phyloP scores from a whole-genome alignment of 2,888 invertebrate genomes.

The Scrobipalpa atriplicella region DNA sequence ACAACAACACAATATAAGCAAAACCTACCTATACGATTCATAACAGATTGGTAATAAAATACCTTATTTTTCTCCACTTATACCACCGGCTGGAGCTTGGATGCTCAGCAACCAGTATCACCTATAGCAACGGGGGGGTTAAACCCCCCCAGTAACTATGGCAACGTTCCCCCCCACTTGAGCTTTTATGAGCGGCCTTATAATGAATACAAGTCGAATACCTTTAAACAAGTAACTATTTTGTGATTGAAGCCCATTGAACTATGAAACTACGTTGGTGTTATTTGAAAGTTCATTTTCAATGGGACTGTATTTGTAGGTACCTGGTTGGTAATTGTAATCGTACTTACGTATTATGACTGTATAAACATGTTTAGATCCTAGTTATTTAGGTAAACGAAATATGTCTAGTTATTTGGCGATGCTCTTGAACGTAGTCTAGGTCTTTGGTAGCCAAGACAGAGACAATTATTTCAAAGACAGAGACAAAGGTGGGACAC shows the following conservation, averaged over 20 bases:
- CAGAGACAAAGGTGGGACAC: too few species aligned
- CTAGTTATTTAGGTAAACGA: too few species aligned
- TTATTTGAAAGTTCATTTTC: conserved; percentile 45
- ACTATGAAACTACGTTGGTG: conserved; percentile 40
- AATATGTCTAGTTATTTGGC: too few species aligned
- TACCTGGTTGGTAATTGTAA: not conserved
- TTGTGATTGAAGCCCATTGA: conserved; percentile 48
- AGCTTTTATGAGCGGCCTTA: conserved; percentile 66
- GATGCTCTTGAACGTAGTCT: too few species aligned
- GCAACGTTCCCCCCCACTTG: conserved; percentile 56
- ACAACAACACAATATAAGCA: conserved; percentile 8
- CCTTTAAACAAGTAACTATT: conserved; percentile 54
- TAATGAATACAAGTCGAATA: conserved; percentile 59
- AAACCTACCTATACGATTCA: not conserved
- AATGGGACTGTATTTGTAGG: not conserved
- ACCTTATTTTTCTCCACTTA: conserved; percentile 24
- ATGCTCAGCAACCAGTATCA: conserved; percentile 65
- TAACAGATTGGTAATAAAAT: not conserved
- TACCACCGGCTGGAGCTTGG: conserved; percentile 33
- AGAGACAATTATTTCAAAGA: too few species aligned
- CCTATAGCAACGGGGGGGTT: conserved; percentile 65
- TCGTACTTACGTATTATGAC: not conserved
- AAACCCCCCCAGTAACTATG: conserved; percentile 60
- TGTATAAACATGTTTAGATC: not conserved
- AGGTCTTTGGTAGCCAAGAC: too few species aligned